Conservation (phyloP, 1,140 invertebrate genomes). For the Himalopsyche phryganea region DNA sequence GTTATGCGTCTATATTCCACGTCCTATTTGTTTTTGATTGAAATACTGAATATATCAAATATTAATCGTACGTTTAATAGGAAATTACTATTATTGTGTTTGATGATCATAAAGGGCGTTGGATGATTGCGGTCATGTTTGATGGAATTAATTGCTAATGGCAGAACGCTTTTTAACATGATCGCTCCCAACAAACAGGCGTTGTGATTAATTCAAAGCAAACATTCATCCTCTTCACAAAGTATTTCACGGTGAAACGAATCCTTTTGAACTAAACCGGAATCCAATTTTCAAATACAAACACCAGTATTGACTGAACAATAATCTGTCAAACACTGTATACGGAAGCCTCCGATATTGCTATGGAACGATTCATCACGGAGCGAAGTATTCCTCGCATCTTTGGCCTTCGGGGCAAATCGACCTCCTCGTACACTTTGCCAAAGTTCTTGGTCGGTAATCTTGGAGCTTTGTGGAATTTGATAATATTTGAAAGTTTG, state of each 20-base stretch:
- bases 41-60: too few relatives aligned
- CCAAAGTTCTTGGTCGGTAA: slow-evolving; percentile 24
- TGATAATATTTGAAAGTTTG: slow-evolving; percentile 32
- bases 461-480: slow-evolving; percentile 28
- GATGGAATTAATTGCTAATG: too few relatives aligned
- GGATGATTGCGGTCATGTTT: too few relatives aligned
- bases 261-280: background rate
- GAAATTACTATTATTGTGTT: too few relatives aligned
- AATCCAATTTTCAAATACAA: slow-evolving; percentile 9
- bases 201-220: slow-evolving; percentile 10
- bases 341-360: background rate
- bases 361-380: background rate
- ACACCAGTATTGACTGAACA: slow-evolving; percentile 9
- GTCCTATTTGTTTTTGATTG: too few relatives aligned
- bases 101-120: too few relatives aligned
- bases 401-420: slow-evolving; percentile 18
- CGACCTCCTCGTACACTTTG: slow-evolving; percentile 5
- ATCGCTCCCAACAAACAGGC: too few relatives aligned
- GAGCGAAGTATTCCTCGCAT: slow-evolving; percentile 18
- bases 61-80: too few relatives aligned
- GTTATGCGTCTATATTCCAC: too few relatives aligned
- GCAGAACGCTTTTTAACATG: too few relatives aligned
- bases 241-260: background rate
- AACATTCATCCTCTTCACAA: background rate
- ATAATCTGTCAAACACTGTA: background rate